Evolutionary conservation across 2,113 vertebrate genomes (phyloP), one percentile per base, ranked within the genome.

Genomic region (Caloenas nicobarica): DNA sequence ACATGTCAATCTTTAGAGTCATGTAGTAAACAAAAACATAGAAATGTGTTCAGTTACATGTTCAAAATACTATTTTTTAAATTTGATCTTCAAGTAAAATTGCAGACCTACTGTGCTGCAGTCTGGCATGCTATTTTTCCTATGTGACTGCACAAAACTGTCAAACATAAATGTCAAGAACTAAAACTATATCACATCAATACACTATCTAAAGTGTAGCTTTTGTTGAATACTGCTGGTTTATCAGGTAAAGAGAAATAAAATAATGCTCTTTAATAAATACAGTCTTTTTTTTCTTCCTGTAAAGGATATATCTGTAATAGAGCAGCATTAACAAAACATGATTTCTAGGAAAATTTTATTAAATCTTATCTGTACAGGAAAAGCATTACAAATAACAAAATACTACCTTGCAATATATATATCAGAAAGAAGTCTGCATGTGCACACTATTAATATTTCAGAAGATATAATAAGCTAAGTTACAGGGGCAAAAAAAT

Each of bases 11-110:
- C 95, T 93, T 85, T 65, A 25, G 48, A 77, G 85, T 62, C 3
- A 1, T 26, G 51, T 56, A 80, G 80, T 91, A 96, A 93, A 95
- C 86, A 96, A 86, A 92, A 82, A 81, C 74, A 95, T 36, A 60
- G 21, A 91, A 76, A 38, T 85, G 66, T 46, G 33, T 34, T 78
- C n/a, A 46, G 36, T 51, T 78, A 53, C 18, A 28, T 34, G 22
- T 44, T 84, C n/a, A 28, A 66, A 78, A 40, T 16, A 36, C 10
- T 11, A 64, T 50, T 36, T 76, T 54, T 46, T 40, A 11, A 18
- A 42, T 36, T 25, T 42, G 9, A 81, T 86, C 26, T n/a, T 54
- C 21, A 64, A 65, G 26, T 81, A 60, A 68, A 93, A 64, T 26
- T 77, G 10, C 42, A 11, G 19, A 28, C 11, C 38, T 90, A 82